Evolutionary conservation across 1,140 invertebrate genomes (phyloP).

Genomic region (Sitophilus oryzae): DNA sequence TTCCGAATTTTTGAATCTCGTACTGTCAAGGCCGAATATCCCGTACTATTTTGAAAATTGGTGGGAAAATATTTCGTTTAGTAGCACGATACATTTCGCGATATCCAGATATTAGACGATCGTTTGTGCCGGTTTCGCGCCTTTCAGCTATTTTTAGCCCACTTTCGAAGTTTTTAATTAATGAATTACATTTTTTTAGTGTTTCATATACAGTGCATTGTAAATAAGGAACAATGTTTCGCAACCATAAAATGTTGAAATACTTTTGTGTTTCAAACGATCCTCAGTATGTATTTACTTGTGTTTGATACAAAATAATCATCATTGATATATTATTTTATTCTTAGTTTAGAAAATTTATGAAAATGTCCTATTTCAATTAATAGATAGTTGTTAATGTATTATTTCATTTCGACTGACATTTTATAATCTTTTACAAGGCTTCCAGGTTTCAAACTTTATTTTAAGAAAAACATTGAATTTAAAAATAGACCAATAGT

Average conservation of each 20-base stretch:
- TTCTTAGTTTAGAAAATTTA: too few species aligned
- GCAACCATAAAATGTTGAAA: conserved; percentile 11
- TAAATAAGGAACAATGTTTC: conserved; percentile 11
- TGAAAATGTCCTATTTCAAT: too few species aligned
- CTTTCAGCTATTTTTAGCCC: conserved; percentile 13
- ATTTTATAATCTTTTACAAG: too few species aligned
- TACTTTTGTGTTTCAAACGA: conserved; percentile 21
- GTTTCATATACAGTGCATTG: not conserved
- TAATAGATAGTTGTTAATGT: too few species aligned
- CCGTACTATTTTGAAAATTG: conserved; percentile 11
- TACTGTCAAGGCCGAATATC: conserved; percentile 7
- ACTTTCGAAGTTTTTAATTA: conserved; percentile 4
- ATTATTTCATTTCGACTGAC: too few species aligned
- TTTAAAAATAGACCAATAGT: too few species aligned
- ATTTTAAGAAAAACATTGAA: too few species aligned
- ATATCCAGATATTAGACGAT: conserved; percentile 12
- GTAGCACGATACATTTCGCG: conserved; percentile 9
- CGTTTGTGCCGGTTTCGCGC: conserved; percentile 3
- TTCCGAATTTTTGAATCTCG: not conserved
- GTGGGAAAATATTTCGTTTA: conserved; percentile 3
- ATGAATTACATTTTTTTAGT: not conserved
- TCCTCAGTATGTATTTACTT: conserved; percentile 20
- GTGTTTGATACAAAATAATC: too few species aligned
- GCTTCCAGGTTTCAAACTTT: too few species aligned
- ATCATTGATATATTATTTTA: too few species aligned